These are phyloP conservation scores for Antitype chi DNA, from an alignment of 2,888 invertebrate species.

Conservation along the genomic window DNA sequence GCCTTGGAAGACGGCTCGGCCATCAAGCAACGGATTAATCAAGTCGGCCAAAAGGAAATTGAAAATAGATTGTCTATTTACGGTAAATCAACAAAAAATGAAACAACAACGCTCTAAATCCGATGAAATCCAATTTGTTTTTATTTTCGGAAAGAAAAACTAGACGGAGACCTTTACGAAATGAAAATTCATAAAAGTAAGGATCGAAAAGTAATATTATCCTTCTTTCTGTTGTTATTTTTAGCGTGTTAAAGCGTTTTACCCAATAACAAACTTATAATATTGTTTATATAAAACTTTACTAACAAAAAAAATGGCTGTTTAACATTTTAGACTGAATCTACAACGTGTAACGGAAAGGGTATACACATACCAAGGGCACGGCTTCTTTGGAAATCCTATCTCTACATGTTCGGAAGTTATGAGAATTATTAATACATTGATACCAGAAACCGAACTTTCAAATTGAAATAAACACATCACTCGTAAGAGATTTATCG, in stretches of 20 bases:
- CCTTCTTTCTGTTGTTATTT: neutral
- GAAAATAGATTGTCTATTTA: slow-evolving; percentile 46
- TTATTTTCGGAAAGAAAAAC: slow-evolving; percentile 14
- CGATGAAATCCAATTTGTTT: slow-evolving; percentile 24
- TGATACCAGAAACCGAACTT: no score
- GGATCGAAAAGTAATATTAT: slow-evolving; percentile 11
- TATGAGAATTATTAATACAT: no score
- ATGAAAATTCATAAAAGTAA: slow-evolving; percentile 14
- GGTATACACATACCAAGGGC: no score
- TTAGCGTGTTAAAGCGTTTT: slow-evolving; percentile 1
- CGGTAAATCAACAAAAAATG: slow-evolving; percentile 27
- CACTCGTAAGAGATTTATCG: no score
- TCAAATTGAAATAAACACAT: no score
- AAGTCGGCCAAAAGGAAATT: slow-evolving; percentile 13
- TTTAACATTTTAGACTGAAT: neutral
- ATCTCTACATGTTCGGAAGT: no score
- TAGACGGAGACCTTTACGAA: neutral
- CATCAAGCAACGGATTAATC: slow-evolving; percentile 31
- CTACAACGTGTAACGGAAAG: no score
- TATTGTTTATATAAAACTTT: neutral
- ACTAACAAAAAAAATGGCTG: neutral
- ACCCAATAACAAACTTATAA: neutral
- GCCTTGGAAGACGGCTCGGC: neutral
- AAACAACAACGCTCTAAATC: slow-evolving; percentile 25
- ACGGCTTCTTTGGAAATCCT: no score